Base-by-base conservation (phyloP, 1,140 invertebrate genomes). In the Chlorops oryzae region DNA sequence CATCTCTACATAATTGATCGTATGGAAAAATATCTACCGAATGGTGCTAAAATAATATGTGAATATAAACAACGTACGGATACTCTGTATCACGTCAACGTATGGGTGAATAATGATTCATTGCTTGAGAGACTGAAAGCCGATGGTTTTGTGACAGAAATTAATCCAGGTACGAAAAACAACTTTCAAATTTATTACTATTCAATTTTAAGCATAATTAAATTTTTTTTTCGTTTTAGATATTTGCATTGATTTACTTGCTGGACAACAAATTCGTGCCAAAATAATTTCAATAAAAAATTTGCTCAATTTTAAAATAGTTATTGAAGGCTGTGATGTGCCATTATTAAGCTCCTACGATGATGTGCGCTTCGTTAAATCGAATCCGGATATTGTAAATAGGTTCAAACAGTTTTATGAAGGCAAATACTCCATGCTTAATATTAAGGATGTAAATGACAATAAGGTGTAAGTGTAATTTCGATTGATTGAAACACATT, bases 1-100 rank as follows among this genome's bases (percentile, higher is more conserved):
- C 85, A 39, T 81, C 79, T 58, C 70, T 61, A 63, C 12, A 71
- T 70, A 5, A 84, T 85, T 5, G 63, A 75, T 22, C 81, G 79
- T 59, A 72, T 85, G 35, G 74, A 77, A 3, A 70, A 80, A 12
- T 65, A 57, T 45, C 62, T 72, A 34, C 63, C 69, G 0, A 40
- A 47, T 9, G 63, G 54, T 50, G 58, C 62, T 5, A 64, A 57
- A 15, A 45, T 72, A 4, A 58, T 59, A 21, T 71, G 68, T 27
- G 61, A 69, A 21, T 67, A 65, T 17, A 37, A 56, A 5, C 43
- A 57, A n/a, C 63, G 58, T 10, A 52, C 60, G 37, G 47, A 34
- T 12, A 25, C 15, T 21, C 46, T 44, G 32, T 48, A 50, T 27
- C 43, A 58, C 6, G 63, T 71, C 0, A 65, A 66, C 39, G 49